Percentiles rank a stretch among this genome's conserved stretches.
Conservation (phyloP, 2,888 invertebrate species). For the Brachypterus glaber region DNA sequence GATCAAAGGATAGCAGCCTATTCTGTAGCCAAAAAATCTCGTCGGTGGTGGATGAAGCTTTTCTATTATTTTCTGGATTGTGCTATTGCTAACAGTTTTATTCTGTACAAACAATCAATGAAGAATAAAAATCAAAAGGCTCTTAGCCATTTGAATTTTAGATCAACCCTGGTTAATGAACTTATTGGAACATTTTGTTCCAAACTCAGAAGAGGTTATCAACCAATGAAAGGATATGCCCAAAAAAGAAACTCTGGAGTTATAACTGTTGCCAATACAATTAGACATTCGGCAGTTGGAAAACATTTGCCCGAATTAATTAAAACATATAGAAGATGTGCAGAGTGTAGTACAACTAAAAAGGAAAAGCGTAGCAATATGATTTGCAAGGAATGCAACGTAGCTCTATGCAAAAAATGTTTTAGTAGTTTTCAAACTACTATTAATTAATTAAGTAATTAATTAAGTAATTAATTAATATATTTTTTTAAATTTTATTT, state of each 20-base stretch:
- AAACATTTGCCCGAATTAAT: neutral
- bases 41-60: constrained; percentile 25
- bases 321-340: neutral
- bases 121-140: neutral
- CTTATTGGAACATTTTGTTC: neutral
- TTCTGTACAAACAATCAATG: constrained; percentile 4
- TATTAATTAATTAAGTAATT: too few relatives aligned
- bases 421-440: neutral
- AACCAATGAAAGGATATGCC: neutral
- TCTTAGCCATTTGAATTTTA: neutral
- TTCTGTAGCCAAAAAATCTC: constrained; percentile 22
- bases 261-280: neutral
- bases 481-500: too few relatives aligned
- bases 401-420: neutral
- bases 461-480: too few relatives aligned
- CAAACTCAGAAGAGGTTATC: neutral
- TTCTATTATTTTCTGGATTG: constrained; percentile 27
- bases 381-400: neutral
- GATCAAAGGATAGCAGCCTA: constrained; percentile 16
- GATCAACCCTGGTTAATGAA: neutral
- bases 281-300: neutral
- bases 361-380: neutral
- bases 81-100: constrained; percentile 22
- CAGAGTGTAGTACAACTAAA: neutral
- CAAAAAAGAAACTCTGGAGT: neutral